Percentiles rank a stretch among this genome's conserved stretches.
phyloP scores from a whole-genome alignment of 2,113 vertebrate species.

The Sigmodon hispidus region DNA sequence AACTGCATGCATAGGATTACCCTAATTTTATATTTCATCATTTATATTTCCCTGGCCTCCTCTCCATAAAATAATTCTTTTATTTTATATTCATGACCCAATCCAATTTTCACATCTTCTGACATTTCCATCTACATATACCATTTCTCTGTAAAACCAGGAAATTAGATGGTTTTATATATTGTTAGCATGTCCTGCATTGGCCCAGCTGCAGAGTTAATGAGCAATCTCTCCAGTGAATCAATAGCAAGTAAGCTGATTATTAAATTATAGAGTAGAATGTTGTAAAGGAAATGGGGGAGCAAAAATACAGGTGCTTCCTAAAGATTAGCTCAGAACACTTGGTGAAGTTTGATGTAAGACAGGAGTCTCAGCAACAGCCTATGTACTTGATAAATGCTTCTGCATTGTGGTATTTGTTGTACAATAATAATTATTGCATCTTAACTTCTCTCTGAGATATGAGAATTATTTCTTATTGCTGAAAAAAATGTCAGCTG shows the following conservation, averaged over 20 bases:
- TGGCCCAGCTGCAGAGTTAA: constrained; percentile 58
- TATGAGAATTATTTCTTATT: background rate
- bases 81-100: constrained; percentile 36
- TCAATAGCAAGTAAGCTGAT: constrained; percentile 2
- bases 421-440: background rate
- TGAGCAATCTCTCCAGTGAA: constrained; percentile 20
- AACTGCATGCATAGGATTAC: background rate
- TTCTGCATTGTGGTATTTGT: background rate
- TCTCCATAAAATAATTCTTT: constrained; percentile 29
- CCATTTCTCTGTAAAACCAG: background rate
- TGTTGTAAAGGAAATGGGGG: background rate
- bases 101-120: constrained; percentile 36
- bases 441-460: background rate
- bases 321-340: constrained; percentile 19
- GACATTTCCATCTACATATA: constrained; percentile 4
- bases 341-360: background rate
- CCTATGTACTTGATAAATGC: background rate
- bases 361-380: background rate
- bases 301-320: background rate
- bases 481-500: background rate
- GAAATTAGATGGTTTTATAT: constrained; percentile 44
- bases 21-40: constrained; percentile 38
- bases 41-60: constrained; percentile 34
- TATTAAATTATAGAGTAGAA: constrained; percentile 48
- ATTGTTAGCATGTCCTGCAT: constrained; percentile 13